phyloP scores from a whole-genome alignment of 2,888 invertebrate species.

The Sesamia inferens region DNA sequence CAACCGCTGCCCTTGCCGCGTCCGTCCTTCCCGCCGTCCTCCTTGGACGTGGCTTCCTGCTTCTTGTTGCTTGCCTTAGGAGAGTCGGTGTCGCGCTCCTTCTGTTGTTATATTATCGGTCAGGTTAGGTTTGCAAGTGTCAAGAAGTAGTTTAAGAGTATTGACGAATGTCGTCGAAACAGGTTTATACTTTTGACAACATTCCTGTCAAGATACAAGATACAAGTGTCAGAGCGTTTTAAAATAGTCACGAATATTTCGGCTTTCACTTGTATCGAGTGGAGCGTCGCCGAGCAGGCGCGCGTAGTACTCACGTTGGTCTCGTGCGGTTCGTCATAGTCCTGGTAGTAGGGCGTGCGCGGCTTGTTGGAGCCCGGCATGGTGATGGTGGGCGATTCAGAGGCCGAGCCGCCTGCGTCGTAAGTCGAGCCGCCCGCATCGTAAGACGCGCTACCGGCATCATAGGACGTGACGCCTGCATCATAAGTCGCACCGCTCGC shows the following conservation, averaged over 20 bases:
- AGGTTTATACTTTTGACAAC: too few species aligned
- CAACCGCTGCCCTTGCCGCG: conserved; percentile 90
- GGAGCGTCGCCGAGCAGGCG: too few species aligned
- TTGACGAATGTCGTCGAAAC: background rate
- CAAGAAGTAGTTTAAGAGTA: background rate
- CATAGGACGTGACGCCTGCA: too few species aligned
- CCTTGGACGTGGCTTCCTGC: conserved; percentile 54
- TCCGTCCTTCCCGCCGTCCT: conserved; percentile 55
- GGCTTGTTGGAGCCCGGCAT: conserved; percentile 78
- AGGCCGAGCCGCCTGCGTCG: conserved; percentile 4
- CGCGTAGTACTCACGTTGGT: conserved; percentile 64
- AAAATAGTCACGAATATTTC: background rate
- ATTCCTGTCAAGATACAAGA: background rate
- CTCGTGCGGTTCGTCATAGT: conserved; percentile 73
- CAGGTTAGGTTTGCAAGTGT: background rate
- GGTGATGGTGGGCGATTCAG: conserved; percentile 76
- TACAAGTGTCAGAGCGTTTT: background rate
- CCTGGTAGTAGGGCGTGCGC: conserved; percentile 63
- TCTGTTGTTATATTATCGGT: conserved; percentile 67
- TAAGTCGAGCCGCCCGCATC: too few species aligned
- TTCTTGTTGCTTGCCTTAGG: conserved; percentile 60
- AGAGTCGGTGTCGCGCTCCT: conserved; percentile 93
- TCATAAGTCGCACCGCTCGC: too few species aligned
- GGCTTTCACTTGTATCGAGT: background rate
- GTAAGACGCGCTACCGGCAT: too few species aligned